Evolutionary conservation across 1,140 invertebrate genomes (phyloP), one percentile per base, ranked within the genome.

Genomic region (Drosophila sechellia): DNA sequence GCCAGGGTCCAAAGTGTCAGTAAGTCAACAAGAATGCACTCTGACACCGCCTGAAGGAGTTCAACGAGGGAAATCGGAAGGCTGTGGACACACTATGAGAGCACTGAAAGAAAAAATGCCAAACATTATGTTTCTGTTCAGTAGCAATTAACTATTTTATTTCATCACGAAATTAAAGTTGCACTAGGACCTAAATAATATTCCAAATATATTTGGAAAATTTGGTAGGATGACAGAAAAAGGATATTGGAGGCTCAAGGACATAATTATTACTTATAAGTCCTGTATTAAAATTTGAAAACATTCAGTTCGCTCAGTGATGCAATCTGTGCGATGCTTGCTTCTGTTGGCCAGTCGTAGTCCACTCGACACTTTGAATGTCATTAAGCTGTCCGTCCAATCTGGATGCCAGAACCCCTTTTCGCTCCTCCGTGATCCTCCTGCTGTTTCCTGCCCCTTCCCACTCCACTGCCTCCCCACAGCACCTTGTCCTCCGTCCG

Each of bases 21-120:
- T 86, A 86, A 86, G 83, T 86, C 83, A 86, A 86, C 83, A 86
- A 81, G 83, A 86, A 86, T 86, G 81, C 83, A 85, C 81, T 84
- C 66, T 69, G 81, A 76, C 76, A 84, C 58, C 54, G 80, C 63
- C 71, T 57, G 48, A 74, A 70, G 60, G 40, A 54, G 49, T 25
- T 13, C 25, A 40, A 50, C 39, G 27, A 39, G 34, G 48, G 46
- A 31, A 22, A 37, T 53, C 22, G 27, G 40, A 39, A 70, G 49
- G 46, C 39, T 61, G 49, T 58, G 42, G 37, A 13, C 15, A 22
- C 57, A n/a, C 58, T 42, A 11, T 1, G 12, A 35, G 13, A 2
- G 6, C 59, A 68, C 64, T 50, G 45, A 17, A 3, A 49, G 13
- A 22, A 63, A 12, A 10, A 15, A 3, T 15, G 40, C 5, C 13